Conservation (phyloP, 2,888 invertebrate genomes). For the Drosophila anomalata region DNA sequence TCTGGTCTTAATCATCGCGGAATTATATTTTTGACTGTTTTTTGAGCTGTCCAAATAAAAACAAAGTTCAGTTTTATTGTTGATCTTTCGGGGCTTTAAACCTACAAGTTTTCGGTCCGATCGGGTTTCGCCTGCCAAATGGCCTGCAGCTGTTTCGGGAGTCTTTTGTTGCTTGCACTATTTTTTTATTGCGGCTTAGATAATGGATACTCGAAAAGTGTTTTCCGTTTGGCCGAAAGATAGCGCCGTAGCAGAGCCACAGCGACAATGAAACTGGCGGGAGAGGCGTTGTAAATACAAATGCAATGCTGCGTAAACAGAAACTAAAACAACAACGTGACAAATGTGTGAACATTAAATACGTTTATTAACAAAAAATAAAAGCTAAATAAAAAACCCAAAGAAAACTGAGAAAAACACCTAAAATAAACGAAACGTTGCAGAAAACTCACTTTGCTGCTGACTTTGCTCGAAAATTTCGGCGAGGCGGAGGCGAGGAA, state of each 20-base stretch:
- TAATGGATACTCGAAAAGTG: slow-evolving; percentile 58
- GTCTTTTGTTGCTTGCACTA: neutral
- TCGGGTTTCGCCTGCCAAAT: slow-evolving; percentile 52
- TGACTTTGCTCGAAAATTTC: slow-evolving; percentile 26
- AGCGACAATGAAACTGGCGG: slow-evolving; percentile 34
- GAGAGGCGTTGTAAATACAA: slow-evolving; percentile 62
- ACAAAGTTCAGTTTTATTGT: slow-evolving; percentile 24
- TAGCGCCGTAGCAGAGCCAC: slow-evolving; percentile 20
- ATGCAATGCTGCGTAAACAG: slow-evolving; percentile 52
- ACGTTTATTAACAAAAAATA: slow-evolving; percentile 51
- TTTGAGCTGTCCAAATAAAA: slow-evolving; percentile 8
- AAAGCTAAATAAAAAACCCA: neutral
- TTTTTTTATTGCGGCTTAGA: slow-evolving; percentile 42
- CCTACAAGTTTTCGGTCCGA: slow-evolving; percentile 29
- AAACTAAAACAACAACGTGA: slow-evolving; percentile 68
- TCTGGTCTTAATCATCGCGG: slow-evolving; percentile 29
- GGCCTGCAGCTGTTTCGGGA: slow-evolving; percentile 57
- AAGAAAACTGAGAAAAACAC: slow-evolving; percentile 8
- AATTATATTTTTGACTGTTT: slow-evolving; percentile 13
- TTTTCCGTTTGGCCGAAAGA: slow-evolving; percentile 59
- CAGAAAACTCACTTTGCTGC: slow-evolving; percentile 22
- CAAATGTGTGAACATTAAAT: slow-evolving; percentile 74
- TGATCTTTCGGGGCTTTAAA: neutral
- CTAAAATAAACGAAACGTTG: slow-evolving; percentile 25
- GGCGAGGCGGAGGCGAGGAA: slow-evolving; percentile 24